phyloP scores from a whole-genome alignment of 2,888 invertebrate species.

The Drosophila nigricruria region DNA sequence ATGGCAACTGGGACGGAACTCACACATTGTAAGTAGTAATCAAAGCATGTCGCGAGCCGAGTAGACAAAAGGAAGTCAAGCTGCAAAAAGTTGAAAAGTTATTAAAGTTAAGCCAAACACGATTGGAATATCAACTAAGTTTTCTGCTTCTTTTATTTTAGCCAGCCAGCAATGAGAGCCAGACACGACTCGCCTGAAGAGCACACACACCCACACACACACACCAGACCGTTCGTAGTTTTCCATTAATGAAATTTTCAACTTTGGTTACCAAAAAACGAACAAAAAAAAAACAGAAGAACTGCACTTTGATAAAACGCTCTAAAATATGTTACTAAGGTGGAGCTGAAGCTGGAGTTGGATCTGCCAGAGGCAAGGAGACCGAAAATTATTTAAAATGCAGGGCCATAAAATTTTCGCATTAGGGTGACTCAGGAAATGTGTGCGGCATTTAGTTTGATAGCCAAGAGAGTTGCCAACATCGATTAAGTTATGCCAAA shows the following conservation, averaged over 20 bases:
- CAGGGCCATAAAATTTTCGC: slow-evolving; percentile 13
- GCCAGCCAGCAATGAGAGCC: slow-evolving; percentile 5
- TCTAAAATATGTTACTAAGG: slow-evolving; percentile 18
- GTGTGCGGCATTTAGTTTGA: not conserved
- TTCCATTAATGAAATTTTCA: slow-evolving; percentile 43
- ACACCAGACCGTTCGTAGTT: not conserved
- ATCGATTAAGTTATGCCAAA: not conserved
- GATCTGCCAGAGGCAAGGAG: not conserved
- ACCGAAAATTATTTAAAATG: slow-evolving; percentile 18
- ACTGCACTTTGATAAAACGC: slow-evolving; percentile 30
- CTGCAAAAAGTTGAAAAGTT: slow-evolving; percentile 75
- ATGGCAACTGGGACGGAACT: slow-evolving; percentile 20
- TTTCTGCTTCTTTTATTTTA: slow-evolving; percentile 23
- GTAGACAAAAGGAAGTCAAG: slow-evolving; percentile 64
- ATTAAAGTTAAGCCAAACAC: slow-evolving; percentile 78
- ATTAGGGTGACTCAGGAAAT: slow-evolving; percentile 26
- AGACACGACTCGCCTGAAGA: slow-evolving; percentile 1
- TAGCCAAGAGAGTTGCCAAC: not conserved
- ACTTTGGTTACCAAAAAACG: slow-evolving; percentile 20
- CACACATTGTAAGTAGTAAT: slow-evolving; percentile 70
- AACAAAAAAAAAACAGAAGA: not conserved
- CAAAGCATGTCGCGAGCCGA: slow-evolving; percentile 67
- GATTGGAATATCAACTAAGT: slow-evolving; percentile 72
- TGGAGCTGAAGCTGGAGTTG: not conserved
- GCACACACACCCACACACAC: not conserved